Evolutionary conservation across 2,888 invertebrate genomes (phyloP), one percentile per base, ranked within the genome.

Genomic region (Oligia latruncula): DNA sequence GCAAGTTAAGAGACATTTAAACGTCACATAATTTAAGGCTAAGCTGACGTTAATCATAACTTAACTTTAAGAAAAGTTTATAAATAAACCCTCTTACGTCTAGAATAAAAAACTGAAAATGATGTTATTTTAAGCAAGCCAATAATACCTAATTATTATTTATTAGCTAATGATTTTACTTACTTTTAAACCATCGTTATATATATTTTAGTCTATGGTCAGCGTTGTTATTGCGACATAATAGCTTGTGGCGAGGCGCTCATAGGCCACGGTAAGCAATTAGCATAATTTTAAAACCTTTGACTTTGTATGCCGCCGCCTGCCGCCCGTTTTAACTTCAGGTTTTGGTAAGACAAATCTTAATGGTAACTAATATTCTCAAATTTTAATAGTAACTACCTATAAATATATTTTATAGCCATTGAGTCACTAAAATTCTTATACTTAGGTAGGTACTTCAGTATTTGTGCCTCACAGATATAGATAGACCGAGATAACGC

Each of bases 211-310:
- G 87, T 94, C 94, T 94, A 90, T 94, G 93, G 91, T 87, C 73
- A 81, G 84, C 76, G 71, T 73, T 90, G 91, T 92, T 88, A 88
- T 92, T 92, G 90, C 88, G 86, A 89, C 91, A 95, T 91, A 94
- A 94, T 93, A 92, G 91, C 90, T 91, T 92, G 92, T 93, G 88
- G 91, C 90, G 95, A 95, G 95, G 94, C 92, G 93, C 94, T 93
- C 95, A 95, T 95, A 95, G 90, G 95, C 94, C 92, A 95, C 95
- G 95, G 94, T 96, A 96, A 96, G 95, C 95, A 96, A 96, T 96
- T 96, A 96, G 84, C 95, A 96, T 96, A 96, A 91, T 93, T 95
- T 94, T 91, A 88, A 91, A 93, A 89, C 86, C 78, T 85, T 89
- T 89, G 86, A 81, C 92, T 95, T 95, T 96, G 93, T 93, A 91